Evolutionary conservation across 2,888 invertebrate genomes (phyloP), one percentile per base, ranked within the genome.

Genomic region (Yponomeuta malinellus): DNA sequence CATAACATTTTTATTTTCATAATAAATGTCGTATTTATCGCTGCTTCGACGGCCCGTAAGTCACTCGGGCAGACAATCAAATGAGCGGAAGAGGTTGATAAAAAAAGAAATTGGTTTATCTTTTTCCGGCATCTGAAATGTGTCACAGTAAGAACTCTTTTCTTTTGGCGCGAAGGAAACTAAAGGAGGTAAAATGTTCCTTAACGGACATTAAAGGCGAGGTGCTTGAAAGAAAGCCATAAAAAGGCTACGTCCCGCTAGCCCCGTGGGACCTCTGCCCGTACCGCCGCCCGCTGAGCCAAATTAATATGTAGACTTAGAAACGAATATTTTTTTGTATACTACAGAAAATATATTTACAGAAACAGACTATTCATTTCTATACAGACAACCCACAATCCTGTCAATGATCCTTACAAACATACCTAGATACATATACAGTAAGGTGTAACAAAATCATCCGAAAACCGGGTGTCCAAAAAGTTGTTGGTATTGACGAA

Each of bases 181-280:
- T 88, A 87, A 85, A 85, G 88, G 86, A 90, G 89, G 90, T 90
- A 91, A 91, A 91, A 90, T 85, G 86, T 84, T 86, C 85, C 83
- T 87, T 84, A 88, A 84, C 85, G 84, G 83, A 88, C 89, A 90
- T 90, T 90, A 90, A 87, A 88, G 89, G 81, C 83, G 78, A 82
- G 85, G 84, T 82, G 83, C 83, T 83, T 84, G 83, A 80, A 84
- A 83, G 81, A 82, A 85, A 82, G 83, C 87, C 83, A 79, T 89
- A 89, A 89, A 90, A 88, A 87, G 86, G 82, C 85, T 78, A 81
- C 76, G 79, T 77, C 79, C 79, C 77, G 75, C 69, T 75, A 76
- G 76, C 78, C 88, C 84, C 76, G 72, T 69, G 87, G 84, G 89
- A 87, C 83, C 77, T 72, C 75, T 74, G 78, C 74, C 75, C 78